Evolutionary conservation across 2,888 invertebrate genomes (phyloP).

Genomic region (Brenthis hecate): DNA sequence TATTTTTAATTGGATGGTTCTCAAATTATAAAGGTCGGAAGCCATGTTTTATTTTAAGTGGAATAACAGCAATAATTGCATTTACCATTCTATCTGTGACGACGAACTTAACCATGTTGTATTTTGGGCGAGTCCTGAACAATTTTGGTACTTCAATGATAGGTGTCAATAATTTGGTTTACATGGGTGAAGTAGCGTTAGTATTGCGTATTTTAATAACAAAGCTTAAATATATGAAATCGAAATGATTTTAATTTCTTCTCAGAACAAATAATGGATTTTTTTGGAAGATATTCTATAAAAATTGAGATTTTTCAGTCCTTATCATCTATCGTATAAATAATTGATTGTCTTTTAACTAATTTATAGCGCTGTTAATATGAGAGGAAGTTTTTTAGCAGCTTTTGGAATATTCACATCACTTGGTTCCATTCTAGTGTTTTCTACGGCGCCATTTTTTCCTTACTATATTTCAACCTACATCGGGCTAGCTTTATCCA

Average conservation of each 20-base stretch:
- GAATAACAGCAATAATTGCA: slow-evolving; percentile 6
- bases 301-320: too few relatives aligned
- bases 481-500: slow-evolving; percentile 43
- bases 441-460: slow-evolving; percentile 46
- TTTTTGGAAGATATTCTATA: too few relatives aligned
- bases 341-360: too few relatives aligned
- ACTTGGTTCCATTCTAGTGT: slow-evolving; percentile 48
- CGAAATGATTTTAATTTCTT: not conserved
- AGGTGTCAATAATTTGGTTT: slow-evolving; percentile 20
- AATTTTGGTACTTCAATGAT: slow-evolving; percentile 32
- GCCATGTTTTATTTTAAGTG: slow-evolving; percentile 21
- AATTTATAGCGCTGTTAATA: slow-evolving; percentile 49
- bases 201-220: slow-evolving; percentile 7
- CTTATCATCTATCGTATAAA: too few relatives aligned
- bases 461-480: slow-evolving; percentile 44
- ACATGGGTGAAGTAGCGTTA: slow-evolving; percentile 32
- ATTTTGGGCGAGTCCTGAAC: slow-evolving; percentile 19
- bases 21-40: slow-evolving; percentile 30
- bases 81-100: slow-evolving; percentile 15
- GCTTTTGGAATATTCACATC: slow-evolving; percentile 48
- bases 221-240: not conserved
- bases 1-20: slow-evolving; percentile 27
- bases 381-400: slow-evolving; percentile 52
- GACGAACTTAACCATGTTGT: slow-evolving; percentile 21
- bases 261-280: too few relatives aligned